A percentile compares a stretch with the other conserved stretches of the same genome.
These are phyloP conservation scores for Fissipunctia ypsillon DNA, from an alignment of 2,888 invertebrate genomes.

Conservation along the genomic window DNA sequence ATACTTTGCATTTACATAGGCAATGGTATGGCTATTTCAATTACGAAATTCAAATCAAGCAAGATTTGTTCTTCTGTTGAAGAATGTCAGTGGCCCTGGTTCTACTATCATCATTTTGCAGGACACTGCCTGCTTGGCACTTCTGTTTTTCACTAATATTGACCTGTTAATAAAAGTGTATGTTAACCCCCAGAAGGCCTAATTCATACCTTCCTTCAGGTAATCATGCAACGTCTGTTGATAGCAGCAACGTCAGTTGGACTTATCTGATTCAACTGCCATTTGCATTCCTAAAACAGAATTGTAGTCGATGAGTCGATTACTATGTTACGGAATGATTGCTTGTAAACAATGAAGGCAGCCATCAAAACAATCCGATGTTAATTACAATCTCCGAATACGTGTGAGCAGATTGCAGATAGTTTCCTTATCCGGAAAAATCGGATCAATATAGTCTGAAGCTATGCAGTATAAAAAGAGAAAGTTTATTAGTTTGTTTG, in stretches of 20 bases:
- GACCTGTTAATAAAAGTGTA: not conserved
- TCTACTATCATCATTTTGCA: not conserved
- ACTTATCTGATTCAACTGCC: not conserved
- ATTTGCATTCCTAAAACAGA: not conserved
- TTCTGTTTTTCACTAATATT: not conserved
- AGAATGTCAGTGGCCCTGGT: not conserved
- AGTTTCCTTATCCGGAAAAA: constrained; percentile 49
- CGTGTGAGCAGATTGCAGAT: constrained; percentile 48
- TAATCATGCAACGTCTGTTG: not conserved
- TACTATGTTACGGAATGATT: constrained; percentile 9
- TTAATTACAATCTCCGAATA: constrained; percentile 25
- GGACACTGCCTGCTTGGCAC: not conserved
- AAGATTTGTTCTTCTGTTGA: not conserved
- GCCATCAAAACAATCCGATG: constrained; percentile 17
- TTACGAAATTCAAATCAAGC: constrained; percentile 29
- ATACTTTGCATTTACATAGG: constrained; percentile 35
- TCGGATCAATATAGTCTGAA: constrained; percentile 56
- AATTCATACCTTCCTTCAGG: not conserved
- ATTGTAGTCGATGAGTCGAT: not conserved
- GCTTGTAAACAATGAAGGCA: constrained; percentile 45
- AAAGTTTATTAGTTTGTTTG: constrained; percentile 67
- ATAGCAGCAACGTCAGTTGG: not conserved
- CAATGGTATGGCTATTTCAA: constrained; percentile 25
- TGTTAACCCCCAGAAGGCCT: not conserved
- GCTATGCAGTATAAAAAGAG: constrained; percentile 57